A percentile compares a stretch with the other conserved stretches of the same genome.
Evolutionary conservation across 2,888 invertebrate species (phyloP).

Genomic region (Lasioglossum marginatum): DNA sequence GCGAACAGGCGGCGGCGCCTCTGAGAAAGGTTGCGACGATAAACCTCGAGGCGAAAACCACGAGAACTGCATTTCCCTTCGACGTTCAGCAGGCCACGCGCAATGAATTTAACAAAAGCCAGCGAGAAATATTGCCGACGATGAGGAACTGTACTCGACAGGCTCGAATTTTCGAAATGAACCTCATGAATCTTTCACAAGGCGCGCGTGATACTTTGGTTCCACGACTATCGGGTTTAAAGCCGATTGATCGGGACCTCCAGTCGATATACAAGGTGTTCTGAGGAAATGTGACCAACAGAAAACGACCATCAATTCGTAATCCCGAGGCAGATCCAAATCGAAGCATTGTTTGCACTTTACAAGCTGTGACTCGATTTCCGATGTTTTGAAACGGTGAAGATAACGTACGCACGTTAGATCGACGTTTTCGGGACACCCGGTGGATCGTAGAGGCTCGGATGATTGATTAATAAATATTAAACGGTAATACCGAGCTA

Average conservation of each 20-base stretch:
- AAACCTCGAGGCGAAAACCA: neutral
- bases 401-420: neutral
- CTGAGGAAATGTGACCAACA: neutral
- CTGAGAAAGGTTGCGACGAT: neutral
- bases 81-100: neutral
- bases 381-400: no score
- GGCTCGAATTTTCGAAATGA: neutral
- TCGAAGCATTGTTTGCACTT: neutral
- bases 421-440: neutral
- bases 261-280: neutral
- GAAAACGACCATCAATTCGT: neutral
- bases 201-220: neutral
- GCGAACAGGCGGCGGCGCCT: neutral
- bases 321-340: neutral
- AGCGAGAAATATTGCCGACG: neutral
- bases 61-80: neutral
- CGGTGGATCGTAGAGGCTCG: slow-evolving; percentile 8
- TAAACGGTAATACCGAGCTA: slow-evolving; percentile 45
- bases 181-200: slow-evolving; percentile 4
- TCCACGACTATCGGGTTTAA: neutral
- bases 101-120: neutral
- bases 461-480: slow-evolving; percentile 57
- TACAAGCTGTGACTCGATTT: neutral
- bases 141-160: neutral
- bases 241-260: neutral